Base-by-base conservation (phyloP, 2,888 invertebrate species). In the Drosophila imparisetae region DNA sequence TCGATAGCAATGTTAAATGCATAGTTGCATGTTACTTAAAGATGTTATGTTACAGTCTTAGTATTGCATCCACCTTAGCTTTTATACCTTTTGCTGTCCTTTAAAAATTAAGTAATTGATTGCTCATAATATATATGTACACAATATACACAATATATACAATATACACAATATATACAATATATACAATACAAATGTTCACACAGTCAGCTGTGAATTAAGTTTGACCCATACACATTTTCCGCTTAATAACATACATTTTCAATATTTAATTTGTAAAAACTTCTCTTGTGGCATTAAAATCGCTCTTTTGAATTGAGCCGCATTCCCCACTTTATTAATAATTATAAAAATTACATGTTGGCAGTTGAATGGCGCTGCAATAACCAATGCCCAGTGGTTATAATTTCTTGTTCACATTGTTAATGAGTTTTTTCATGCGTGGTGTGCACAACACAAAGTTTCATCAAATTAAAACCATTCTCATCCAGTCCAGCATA, bases 381-480 rank as follows among this genome's bases (percentile, higher is more conserved):
- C 15, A 45, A 53, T 36, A 58, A 70, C 38, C 48, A 38, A 66
- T 66, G 21, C 21, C 38, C 54, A 21, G 7, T 21, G 54, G 38
- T 27, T 66, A 61, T 71, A 45, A 58, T 61, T 62, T 50, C 61
- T 73, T 52, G 61, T 52, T 76, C 64, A 18, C 54, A 50, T 54
- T 42, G 57, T 45, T 72, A 75, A 75, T 67, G 55, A 62, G 48
- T 57, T 38, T 70, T 69, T 63, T 30, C 27, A 49, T 50, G 32
- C 38, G n/a, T 3, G 13, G 11, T 5, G 24, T 2, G 32, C 52
- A 21, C 32, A 48, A 55, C 27, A n/a, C 53, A 53, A 42, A 75
- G 59, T 61, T 68, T 55, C 61, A 62, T 29, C 34, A 38, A 54
- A 58, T 66, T 64, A 42, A 60, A 61, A 45, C 60, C 48, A 66